phyloP scores from a whole-genome alignment of 2,113 vertebrate genomes.

The Microcebus lehilahytsara region DNA sequence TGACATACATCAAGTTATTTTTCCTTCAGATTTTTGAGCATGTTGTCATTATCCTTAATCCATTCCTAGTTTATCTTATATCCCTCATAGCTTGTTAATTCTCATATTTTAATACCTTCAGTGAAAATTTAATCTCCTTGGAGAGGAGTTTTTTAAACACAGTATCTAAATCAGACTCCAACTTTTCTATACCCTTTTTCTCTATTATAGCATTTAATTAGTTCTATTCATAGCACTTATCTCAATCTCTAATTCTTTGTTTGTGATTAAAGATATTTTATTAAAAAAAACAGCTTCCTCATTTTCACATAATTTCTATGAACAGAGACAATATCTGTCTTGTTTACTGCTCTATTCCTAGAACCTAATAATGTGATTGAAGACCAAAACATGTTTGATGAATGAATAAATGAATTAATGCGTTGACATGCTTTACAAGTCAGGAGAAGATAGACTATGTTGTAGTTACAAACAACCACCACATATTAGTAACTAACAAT shows the following conservation, averaged over 20 bases:
- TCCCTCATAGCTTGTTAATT: background rate
- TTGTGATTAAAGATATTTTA: background rate
- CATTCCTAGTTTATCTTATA: background rate
- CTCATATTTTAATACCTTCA: background rate
- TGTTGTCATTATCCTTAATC: background rate
- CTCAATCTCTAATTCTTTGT: background rate
- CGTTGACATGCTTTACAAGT: background rate
- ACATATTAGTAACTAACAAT: background rate
- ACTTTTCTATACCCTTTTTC: background rate
- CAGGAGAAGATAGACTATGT: background rate
- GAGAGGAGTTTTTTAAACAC: background rate
- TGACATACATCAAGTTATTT: background rate
- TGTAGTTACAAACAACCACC: background rate
- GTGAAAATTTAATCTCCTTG: background rate
- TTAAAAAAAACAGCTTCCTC: background rate
- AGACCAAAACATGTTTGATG: background rate
- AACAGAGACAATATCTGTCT: background rate
- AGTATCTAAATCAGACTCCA: background rate
- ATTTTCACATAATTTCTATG: background rate
- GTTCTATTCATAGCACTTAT: background rate
- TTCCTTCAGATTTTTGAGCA: background rate
- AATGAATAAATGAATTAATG: background rate
- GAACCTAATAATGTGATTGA: background rate
- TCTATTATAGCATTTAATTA: background rate
- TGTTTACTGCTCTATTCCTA: background rate